Base-by-base conservation (phyloP, 2,888 invertebrate species). In the Lumbricus terrestris region DNA sequence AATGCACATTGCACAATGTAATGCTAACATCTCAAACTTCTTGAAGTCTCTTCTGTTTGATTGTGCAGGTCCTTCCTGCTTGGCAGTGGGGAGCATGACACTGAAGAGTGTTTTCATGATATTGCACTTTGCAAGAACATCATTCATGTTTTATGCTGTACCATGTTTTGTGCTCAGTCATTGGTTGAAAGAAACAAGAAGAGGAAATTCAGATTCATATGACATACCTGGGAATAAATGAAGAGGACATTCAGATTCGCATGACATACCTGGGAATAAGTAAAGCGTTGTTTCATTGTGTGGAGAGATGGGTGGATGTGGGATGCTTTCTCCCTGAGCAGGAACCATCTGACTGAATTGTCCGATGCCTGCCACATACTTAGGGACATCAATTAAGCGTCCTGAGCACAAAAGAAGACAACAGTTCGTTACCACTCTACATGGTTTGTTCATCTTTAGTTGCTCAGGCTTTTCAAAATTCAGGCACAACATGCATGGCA, bases 261-360 rank as follows among this genome's bases (percentile, higher is more conserved):
- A 35, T 35, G 34, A 35, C 85, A 85, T 20, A 85, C 85, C 85
- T 35, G 85, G 85, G n/a, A 85, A 85, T 35, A 85, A 85, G 85
- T 35, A 85, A 35, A 85, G 85, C 13, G 85, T 85, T 15, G 85
- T 85, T 37, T 33, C 85, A 85, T 85, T 85, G 8, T 13, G 85
- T 16, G 20, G 20, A 35, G 85, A 85, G n/a, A 23, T 85, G 11
- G 37, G 16, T 69, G 69, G 69, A n/a, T 1, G 11, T 23, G 6
- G 8, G 35, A 29, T 35, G 23, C 18, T 85, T 85, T 34, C 85
- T 18, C 37, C 13, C n/a, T n/a, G n/a, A 37, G n/a, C 37, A 85
- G 85, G 37, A 37, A 85, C 85, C 35, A 85, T 85, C 8, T 34
- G 85, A 37, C 29, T 85, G 85, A 85, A 85, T 35, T 85, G 34